Conservation (phyloP, 2,113 vertebrate genomes). For the Antigone vipio region DNA sequence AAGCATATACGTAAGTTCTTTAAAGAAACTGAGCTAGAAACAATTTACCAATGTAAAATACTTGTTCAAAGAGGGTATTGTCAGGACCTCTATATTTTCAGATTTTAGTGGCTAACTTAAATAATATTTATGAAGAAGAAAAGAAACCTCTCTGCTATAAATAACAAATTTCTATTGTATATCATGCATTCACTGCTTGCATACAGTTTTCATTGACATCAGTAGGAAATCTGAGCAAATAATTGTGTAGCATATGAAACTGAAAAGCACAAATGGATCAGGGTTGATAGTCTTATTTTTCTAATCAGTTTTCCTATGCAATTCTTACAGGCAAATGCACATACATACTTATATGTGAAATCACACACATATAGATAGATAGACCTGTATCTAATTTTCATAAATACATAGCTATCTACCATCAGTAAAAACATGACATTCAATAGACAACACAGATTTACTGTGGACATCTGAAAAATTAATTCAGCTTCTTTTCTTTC, state of each 20-base stretch:
- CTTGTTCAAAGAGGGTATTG: background rate
- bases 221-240: background rate
- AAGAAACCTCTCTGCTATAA: background rate
- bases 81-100: background rate
- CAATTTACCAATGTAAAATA: background rate
- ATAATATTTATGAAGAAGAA: background rate
- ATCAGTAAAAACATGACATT: background rate
- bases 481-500: background rate
- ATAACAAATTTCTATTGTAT: background rate
- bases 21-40: background rate
- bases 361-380: background rate
- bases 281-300: background rate
- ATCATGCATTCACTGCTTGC: background rate
- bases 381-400: background rate
- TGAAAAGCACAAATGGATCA: background rate
- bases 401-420: background rate
- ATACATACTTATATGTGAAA: background rate
- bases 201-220: background rate
- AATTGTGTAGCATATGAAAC: background rate
- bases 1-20: background rate
- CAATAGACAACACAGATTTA: background rate
- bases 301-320: conserved; percentile 17
- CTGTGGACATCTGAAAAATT: background rate
- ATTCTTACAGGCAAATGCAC: background rate
- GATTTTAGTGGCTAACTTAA: background rate